Base-by-base conservation (phyloP, 2,113 vertebrate species). In the Neodon shergylaensis region DNA sequence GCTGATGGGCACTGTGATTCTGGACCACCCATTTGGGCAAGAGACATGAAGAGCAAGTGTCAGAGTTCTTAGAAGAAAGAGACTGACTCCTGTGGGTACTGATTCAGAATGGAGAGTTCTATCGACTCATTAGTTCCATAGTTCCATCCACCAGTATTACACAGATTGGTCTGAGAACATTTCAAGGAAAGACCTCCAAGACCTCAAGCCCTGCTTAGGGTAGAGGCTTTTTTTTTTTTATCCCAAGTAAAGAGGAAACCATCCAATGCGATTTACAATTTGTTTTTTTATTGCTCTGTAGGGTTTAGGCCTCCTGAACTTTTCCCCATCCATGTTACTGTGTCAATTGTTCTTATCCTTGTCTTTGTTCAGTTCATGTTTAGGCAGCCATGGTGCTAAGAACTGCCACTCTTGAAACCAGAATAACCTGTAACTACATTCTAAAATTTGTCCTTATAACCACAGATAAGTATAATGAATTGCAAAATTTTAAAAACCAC, bases 401-500 rank as follows among this genome's bases (percentile, higher is more conserved):
- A 79, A 58, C 33, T 58, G 21, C 11, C 36, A 82, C 52, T 24
- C n/a, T 82, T 0, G 1, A 82, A 82, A 58, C 21, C 6, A 82
- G 21, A 11, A 82, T n/a, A 82, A 39, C 52, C 21, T 82, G 31
- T 82, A 58, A 33, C 77, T 52, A 12, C 31, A 52, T 82, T 39
- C 1, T 58, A 82, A 81, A 39, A 26, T 33, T 54, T 54, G 31
- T 22, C 33, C 49, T 54, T 82, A 58, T 58, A n/a, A 1, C 10
- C 5, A 24, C 5, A 81, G 78, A 19, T 58, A 81, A 52, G 33
- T n/a, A 28, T 54, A 54, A 52, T 77, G 58, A 93, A 66, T 33
- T 94, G 49, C 77, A 1, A 36, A 42, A 58, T 91, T 92, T 82
- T 39, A 28, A 90, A 94, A 95, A 74, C 28, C 33, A 83, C 42